phyloP scores from a whole-genome alignment of 2,113 vertebrate genomes.

The Lophura nycthemera region DNA sequence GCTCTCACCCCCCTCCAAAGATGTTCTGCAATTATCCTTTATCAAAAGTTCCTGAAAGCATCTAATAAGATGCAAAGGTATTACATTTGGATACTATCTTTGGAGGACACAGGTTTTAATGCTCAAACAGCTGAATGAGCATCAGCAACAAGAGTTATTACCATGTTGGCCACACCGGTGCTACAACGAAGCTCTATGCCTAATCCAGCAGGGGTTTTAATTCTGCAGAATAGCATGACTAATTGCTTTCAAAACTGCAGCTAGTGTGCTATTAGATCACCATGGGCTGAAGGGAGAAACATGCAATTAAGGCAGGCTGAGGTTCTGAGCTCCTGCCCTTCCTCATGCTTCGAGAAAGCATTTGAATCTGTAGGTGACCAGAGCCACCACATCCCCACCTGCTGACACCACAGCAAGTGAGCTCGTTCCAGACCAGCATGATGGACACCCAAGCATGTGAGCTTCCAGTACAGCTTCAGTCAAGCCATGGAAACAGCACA shows the following conservation, averaged over 20 bases:
- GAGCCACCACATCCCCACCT: fast-evolving
- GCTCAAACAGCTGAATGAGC: not conserved
- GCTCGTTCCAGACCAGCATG: fast-evolving
- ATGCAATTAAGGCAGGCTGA: not conserved
- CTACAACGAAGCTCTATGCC: not conserved
- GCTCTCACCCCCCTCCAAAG: not conserved
- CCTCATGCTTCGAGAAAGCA: fast-evolving
- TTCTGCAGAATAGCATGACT: not conserved
- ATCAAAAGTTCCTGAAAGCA: not conserved
- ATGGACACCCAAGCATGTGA: fast-evolving
- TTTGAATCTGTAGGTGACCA: not conserved
- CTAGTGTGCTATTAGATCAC: not conserved
- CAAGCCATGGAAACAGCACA: not conserved
- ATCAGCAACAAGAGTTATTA: not conserved
- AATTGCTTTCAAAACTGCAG: not conserved
- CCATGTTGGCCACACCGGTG: not conserved
- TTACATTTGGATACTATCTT: not conserved
- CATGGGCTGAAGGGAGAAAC: not conserved
- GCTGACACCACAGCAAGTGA: fast-evolving
- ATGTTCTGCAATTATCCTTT: not conserved
- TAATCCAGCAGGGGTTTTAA: not conserved
- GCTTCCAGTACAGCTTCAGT: not conserved
- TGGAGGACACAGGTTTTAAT: not conserved
- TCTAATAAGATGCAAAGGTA: not conserved
- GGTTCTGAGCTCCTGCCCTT: not conserved